Evolutionary conservation across 64 coral and sea anemone species (phyloP).

Genomic region (Montipora cactus): DNA sequence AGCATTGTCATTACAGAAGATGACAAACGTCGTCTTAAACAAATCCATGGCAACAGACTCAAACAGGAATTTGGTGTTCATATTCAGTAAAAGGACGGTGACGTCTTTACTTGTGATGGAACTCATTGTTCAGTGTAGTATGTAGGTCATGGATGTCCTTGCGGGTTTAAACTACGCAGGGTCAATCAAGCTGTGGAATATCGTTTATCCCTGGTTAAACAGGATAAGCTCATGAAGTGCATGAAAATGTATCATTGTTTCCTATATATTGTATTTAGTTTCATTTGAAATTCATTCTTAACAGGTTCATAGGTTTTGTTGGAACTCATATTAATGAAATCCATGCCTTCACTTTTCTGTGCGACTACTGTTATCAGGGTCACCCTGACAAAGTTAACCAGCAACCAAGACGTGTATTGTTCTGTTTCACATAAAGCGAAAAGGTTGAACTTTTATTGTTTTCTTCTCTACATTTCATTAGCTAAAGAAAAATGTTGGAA

Average conservation of each 20-base stretch:
- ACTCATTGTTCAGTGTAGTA: conserved; percentile 13
- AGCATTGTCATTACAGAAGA: conserved; percentile 4
- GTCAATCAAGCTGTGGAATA: background rate
- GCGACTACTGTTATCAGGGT: background rate
- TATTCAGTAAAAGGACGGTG: conserved; percentile 12
- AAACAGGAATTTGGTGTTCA: conserved; percentile 16
- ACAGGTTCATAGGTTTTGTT: no score
- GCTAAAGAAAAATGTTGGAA: background rate
- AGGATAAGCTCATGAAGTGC: background rate
- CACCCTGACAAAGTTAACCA: background rate
- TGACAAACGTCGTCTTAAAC: background rate
- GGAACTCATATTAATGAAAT: no score
- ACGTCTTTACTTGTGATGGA: background rate
- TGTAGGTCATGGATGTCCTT: background rate
- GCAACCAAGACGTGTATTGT: background rate
- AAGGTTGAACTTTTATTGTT: background rate
- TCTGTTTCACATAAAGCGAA: background rate
- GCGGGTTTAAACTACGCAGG: background rate
- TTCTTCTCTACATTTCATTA: conserved; percentile 19
- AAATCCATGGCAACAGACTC: conserved; percentile 7
- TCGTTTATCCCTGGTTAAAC: background rate
- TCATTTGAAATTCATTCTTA: background rate
- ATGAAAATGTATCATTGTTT: background rate
- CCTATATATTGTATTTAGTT: background rate
- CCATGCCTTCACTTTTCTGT: no score